Evolutionary conservation across 2,888 invertebrate genomes (phyloP), one percentile per base, ranked within the genome.

Genomic region (Heliconius hortense): DNA sequence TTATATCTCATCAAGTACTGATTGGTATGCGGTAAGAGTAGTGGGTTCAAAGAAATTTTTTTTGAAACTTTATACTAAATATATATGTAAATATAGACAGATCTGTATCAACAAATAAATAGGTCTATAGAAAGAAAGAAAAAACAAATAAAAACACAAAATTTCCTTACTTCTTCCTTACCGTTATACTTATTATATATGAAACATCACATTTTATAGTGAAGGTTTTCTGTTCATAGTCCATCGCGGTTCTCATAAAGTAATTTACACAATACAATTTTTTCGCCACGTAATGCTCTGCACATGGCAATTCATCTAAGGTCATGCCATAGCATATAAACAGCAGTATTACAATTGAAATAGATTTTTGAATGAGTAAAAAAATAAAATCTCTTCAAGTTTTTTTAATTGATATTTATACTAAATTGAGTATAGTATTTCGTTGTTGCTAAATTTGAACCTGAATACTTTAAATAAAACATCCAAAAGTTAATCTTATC

Each of bases 201-300:
- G 43, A 15, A 59, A 43, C 26, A 68, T 60, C 4, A 62, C 4
- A n/a, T 56, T 66, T 66, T 39, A 21, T 31, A 66, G 26, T 62
- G 60, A 62, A 74, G 60, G 73, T 74, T 67, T 56, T 67, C 31
- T 28, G 66, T 43, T 2, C 31, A 67, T 39, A 59, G 59, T 73
- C 48, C 67, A 60, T 53, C 31, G 31, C 62, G 28, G 64, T 74
- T 74, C 74, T 74, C 74, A 53, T 62, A 48, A 43, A 74, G 66
- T 73, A 28, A 69, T 74, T 68, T 68, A 74, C 62, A 74, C 68
- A 74, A 69, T 68, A 74, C 48, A 48, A 69, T 74, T 68, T 74
- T 70, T 69, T 68, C 60, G 68, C 62, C 68, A 68, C 68, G 74
- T 74, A 74, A 74, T 68, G 68, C 68, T 43, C 68, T 39, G 62